phyloP scores from a whole-genome alignment of 2,797 vertebrate genomes.

The Rhinogobio ventralis region DNA sequence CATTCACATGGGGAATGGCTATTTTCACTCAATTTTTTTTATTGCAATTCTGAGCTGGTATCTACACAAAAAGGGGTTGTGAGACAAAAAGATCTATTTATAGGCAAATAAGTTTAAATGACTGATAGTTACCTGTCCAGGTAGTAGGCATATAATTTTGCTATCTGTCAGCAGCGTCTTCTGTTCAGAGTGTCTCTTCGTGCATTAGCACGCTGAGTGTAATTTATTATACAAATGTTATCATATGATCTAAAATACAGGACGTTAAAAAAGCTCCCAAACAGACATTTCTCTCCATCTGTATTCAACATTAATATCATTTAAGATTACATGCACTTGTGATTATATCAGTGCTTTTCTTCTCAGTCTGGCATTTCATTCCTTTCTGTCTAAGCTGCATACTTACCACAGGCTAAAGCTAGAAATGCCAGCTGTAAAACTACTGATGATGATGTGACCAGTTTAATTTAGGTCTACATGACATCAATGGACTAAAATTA shows the following conservation, averaged over 20 bases:
- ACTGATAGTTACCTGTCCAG: constrained; percentile 99
- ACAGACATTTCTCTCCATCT: constrained; percentile 73
- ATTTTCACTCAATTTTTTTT: not conserved
- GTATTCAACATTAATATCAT: constrained; percentile 60
- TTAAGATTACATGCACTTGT: constrained; percentile 57
- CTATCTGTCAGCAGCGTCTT: constrained; percentile 99
- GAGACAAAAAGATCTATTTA: constrained; percentile 72
- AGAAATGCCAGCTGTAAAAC: constrained; percentile 63
- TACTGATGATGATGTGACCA: constrained; percentile 64
- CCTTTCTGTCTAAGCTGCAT: constrained; percentile 69
- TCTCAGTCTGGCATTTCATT: constrained; percentile 75
- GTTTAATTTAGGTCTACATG: constrained; percentile 65
- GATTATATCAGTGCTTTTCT: constrained; percentile 64
- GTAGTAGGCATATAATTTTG: constrained; percentile 99
- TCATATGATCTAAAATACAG: constrained; percentile 98
- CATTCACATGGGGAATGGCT: constrained; percentile 21
- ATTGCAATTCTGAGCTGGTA: constrained; percentile 22
- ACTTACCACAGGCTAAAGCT: constrained; percentile 89
- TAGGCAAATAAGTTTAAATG: constrained; percentile 97
- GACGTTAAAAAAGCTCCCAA: constrained; percentile 87
- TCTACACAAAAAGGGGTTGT: constrained; percentile 40
- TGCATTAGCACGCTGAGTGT: constrained; percentile 99
- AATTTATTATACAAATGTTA: constrained; percentile 99
- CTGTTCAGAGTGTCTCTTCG: constrained; percentile 99
- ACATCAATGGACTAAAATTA: constrained; percentile 83